These are phyloP conservation scores for Zophobas atratus DNA, from an alignment of 1,140 invertebrate species.

Conservation along the genomic window DNA sequence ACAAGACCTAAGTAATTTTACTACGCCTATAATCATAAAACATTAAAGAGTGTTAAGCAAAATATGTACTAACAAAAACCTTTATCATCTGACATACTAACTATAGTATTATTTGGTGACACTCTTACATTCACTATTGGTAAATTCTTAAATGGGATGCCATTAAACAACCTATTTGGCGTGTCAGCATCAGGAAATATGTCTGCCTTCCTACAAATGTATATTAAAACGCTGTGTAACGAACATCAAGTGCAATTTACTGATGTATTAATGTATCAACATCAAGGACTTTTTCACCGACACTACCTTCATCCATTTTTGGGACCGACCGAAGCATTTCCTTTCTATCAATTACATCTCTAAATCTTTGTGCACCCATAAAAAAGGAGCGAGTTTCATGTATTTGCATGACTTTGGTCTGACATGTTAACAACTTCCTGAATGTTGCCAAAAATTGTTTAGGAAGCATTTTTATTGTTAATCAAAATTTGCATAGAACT, in stretches of 20 bases:
- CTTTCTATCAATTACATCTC: slow-evolving; percentile 73
- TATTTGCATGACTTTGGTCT: background rate
- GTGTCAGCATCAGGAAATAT: slow-evolving; percentile 84
- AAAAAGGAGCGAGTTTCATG: slow-evolving; percentile 30
- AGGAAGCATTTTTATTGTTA: slow-evolving; percentile 9
- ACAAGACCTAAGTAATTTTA: slow-evolving; percentile 79
- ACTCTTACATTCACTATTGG: slow-evolving; percentile 88
- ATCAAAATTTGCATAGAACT: too few relatives aligned
- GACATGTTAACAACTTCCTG: slow-evolving; percentile 4
- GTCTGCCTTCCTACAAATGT: slow-evolving; percentile 73
- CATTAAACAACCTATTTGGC: slow-evolving; percentile 82
- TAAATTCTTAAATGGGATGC: slow-evolving; percentile 83
- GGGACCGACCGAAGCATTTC: slow-evolving; percentile 73
- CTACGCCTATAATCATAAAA: slow-evolving; percentile 68
- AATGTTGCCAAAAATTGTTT: slow-evolving; percentile 22
- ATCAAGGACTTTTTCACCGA: slow-evolving; percentile 76
- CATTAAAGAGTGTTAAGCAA: background rate
- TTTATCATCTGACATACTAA: slow-evolving; percentile 80
- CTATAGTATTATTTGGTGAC: slow-evolving; percentile 90
- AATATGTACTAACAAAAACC: slow-evolving; percentile 66
- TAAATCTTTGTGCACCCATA: slow-evolving; percentile 55
- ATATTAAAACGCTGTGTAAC: slow-evolving; percentile 36
- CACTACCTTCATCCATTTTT: slow-evolving; percentile 77
- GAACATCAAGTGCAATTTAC: slow-evolving; percentile 56
- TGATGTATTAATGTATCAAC: slow-evolving; percentile 71